Evolutionary conservation across 2,888 invertebrate genomes (phyloP), one percentile per base, ranked within the genome.

Genomic region (Thera britannica): DNA sequence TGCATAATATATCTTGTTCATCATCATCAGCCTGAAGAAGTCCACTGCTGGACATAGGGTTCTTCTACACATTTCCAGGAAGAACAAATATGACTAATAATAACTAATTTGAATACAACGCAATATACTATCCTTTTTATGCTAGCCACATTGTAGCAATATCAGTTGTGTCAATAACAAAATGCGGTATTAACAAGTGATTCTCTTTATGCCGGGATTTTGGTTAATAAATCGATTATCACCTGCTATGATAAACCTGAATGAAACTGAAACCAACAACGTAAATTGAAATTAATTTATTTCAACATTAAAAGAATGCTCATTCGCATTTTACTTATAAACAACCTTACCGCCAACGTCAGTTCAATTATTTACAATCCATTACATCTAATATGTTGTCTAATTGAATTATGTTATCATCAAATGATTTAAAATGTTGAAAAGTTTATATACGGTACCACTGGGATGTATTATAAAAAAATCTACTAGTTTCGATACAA

Each of bases 231-330:
- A 55, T 55, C 36, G 3, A 36, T 35, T 55, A 4, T 6, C 51
- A n/a, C n/a, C n/a, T n/a, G n/a, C n/a, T n/a, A n/a, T 51, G 12
- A 7, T 3, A 46, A 34, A 52, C 8, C 9, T 52, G 23, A 9
- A 34, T 52, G 2, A 52, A 36, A 48, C 48, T 35, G 68, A 75
- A 77, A 67, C 46, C 59, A 70, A 75, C 70, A 74, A 11, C 57
- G 57, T 70, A 64, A 79, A 77, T 84, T 81, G 79, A 83, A 83
- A 83, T 85, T 83, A 77, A 86, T 92, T 91, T 92, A 92, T 90
- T 92, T 88, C 85, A 90, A 91, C 90, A 86, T 90, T 82, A 85
- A 85, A 90, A 88, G 87, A 87, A 90, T 84, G 82, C 75, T 60
- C 79, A 80, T 83, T 83, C 80, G 88, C 85, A 86, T 87, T 82